A percentile compares a stretch with the other conserved stretches of the same genome.
Evolutionary conservation across 2,888 invertebrate species (phyloP).

Genomic region (Chrysodeixis includens): DNA sequence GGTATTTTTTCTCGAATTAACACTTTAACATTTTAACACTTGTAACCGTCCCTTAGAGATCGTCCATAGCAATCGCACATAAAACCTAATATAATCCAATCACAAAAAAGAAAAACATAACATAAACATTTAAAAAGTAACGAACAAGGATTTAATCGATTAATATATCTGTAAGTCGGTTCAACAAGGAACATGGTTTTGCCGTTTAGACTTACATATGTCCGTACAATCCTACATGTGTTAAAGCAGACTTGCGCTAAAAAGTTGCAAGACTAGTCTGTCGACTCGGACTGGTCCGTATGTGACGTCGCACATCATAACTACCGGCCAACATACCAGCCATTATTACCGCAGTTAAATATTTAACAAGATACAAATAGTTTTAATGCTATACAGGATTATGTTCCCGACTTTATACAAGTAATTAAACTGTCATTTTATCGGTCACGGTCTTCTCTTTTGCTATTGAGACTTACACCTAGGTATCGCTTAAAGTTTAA

Average conservation of each 20-base stretch:
- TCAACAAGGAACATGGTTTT: slow-evolving; percentile 35
- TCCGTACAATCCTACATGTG: slow-evolving; percentile 43
- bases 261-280: slow-evolving; percentile 51
- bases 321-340: slow-evolving; percentile 33
- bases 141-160: slow-evolving; percentile 32
- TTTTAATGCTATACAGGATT: slow-evolving; percentile 25
- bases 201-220: slow-evolving; percentile 38
- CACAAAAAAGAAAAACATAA: neutral
- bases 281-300: slow-evolving; percentile 43
- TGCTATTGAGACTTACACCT: neutral
- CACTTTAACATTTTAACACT: too few species aligned
- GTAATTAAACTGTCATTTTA: slow-evolving; percentile 9
- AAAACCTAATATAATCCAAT: neutral
- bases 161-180: slow-evolving; percentile 30
- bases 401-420: slow-evolving; percentile 13
- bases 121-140: neutral
- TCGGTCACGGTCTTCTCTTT: neutral
- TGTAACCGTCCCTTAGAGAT: too few species aligned
- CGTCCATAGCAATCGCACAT: too few species aligned
- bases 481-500: neutral
- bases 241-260: slow-evolving; percentile 44
- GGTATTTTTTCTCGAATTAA: too few species aligned
- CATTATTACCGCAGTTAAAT: slow-evolving; percentile 43
- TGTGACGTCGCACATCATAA: slow-evolving; percentile 54
- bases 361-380: slow-evolving; percentile 46